Evolutionary conservation across 2,113 vertebrate species (phyloP), one percentile per base, ranked within the genome.

Genomic region (Nothocercus nigrocapillus): DNA sequence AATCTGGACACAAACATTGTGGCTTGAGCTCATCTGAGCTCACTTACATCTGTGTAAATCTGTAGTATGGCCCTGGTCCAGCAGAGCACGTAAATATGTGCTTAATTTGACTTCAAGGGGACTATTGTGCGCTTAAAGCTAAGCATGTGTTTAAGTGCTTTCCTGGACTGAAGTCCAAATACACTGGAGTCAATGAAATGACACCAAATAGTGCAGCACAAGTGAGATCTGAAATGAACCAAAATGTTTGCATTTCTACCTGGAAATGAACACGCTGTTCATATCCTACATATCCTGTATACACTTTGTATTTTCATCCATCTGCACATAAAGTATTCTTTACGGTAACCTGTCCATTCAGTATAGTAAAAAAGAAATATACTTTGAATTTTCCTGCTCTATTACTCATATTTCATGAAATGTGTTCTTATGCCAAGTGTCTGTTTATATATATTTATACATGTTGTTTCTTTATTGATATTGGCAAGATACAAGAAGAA

Each of bases 41-140:
- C 94, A 87, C 96, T 97, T 96, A 97, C 96, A 96, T 96, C 95
- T 96, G 95, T 95, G 95, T 96, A 97, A 97, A 96, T 96, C 95
- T 96, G 95, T 96, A 96, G 94, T 92, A 95, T 97, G 96, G 96
- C 95, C 92, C 90, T 0, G 24, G 30, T 96, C 95, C 95, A 97
- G 95, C 83, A 82, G 90, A 90, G 94, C 96, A 96, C 67, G 92
- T 97, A 97, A 97, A 95, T 94, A 95, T 97, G 94, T 96, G 95
- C 94, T 96, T 96, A 97, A 96, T 96, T 96, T 96, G 96, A 96
- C 95, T 97, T 97, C 95, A 97, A 96, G 95, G 95, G 93, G 88
- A 94, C 95, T 93, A 96, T 96, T 97, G 95, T 94, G 86, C 78
- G 70, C 92, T 93, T 96, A 96, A 73, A 95, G 70, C 92, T 97